Evolutionary conservation across 2,888 invertebrate genomes (phyloP).

Genomic region (Papilio elwesi): DNA sequence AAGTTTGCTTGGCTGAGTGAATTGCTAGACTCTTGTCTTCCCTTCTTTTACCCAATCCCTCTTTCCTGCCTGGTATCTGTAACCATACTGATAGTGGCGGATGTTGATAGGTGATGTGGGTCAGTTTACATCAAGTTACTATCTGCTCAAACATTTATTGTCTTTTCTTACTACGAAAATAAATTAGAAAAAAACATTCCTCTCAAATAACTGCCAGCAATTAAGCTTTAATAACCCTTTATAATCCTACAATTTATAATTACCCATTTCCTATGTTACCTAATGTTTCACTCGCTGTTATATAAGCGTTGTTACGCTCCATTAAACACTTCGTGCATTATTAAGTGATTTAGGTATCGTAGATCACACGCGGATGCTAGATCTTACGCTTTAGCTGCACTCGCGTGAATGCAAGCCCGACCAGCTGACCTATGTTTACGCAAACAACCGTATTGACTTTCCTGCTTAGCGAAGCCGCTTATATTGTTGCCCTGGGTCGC

Average conservation of each 20-base stretch:
- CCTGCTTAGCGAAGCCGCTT: constrained; percentile 63
- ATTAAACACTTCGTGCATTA: constrained; percentile 29
- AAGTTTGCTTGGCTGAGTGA: too few relatives aligned
- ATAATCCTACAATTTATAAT: background rate
- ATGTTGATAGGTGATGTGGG: too few relatives aligned
- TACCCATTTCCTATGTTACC: constrained; percentile 9
- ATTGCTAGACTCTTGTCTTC: too few relatives aligned
- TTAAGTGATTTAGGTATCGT: constrained; percentile 26
- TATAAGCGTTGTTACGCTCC: constrained; percentile 20
- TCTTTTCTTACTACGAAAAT: background rate
- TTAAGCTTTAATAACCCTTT: background rate
- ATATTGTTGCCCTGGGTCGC: constrained; percentile 61
- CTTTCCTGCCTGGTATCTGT: too few relatives aligned
- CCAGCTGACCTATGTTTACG: constrained; percentile 58
- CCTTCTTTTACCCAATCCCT: too few relatives aligned
- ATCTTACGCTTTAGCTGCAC: constrained; percentile 22
- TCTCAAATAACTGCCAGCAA: background rate
- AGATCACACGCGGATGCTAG: constrained; percentile 31
- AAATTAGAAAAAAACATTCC: background rate
- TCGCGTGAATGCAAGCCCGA: constrained; percentile 33
- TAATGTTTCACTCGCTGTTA: constrained; percentile 4
- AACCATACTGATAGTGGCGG: too few relatives aligned
- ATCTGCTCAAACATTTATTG: too few relatives aligned
- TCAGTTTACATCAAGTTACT: too few relatives aligned
- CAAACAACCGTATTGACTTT: constrained; percentile 71